Evolutionary conservation across 23 tunicate species (phyloP), one percentile per base, ranked within the genome.

Genomic region (Aplidium turbinatum): DNA sequence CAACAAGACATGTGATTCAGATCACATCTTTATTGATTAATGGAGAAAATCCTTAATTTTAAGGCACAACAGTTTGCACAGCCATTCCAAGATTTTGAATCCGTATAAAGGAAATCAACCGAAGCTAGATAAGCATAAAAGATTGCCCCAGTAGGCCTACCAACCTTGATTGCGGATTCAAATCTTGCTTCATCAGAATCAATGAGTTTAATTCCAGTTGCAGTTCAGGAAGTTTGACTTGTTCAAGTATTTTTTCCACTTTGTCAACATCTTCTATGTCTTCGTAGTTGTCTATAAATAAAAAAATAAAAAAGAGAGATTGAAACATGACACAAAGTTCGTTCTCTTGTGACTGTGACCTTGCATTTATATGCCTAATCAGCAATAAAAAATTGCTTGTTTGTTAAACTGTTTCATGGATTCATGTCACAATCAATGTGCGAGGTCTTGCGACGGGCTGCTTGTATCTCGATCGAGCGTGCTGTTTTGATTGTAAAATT

Each of bases 151-250:
- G n/a, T 36, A 25, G 6, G 18, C 7, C 9, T 2, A 25, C 62
- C n/a, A 30, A 78, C 82, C 82, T 42, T 63, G 73, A 47, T 3
- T 47, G 29, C 3, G 34, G 47, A 47, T 47, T 26, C 3, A 78
- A 47, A n/a, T 31, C 73, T 3, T 29, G 19, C 23, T 64, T 78
- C 19, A 78, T 39, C 3, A 63, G 20, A 20, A 78, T 45, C 35
- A 78, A 6, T 13, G 82, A 78, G 35, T 78, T 78, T n/a, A 78
- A 35, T 64, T 78, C 82, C 4, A 63, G 31, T 35, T 78, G 82
- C 45, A 78, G 63, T n/a, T 38, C 4, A 11, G 34, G 26, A 2
- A 58, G 21, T 19, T 78, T 47, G 31, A 78, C 26, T 21, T 7
- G 40, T 24, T 30, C 3, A 46, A 78, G 27, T 16, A 20, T 7